Conservation (phyloP, 2,888 invertebrate genomes). For the Pterostichus niger region DNA sequence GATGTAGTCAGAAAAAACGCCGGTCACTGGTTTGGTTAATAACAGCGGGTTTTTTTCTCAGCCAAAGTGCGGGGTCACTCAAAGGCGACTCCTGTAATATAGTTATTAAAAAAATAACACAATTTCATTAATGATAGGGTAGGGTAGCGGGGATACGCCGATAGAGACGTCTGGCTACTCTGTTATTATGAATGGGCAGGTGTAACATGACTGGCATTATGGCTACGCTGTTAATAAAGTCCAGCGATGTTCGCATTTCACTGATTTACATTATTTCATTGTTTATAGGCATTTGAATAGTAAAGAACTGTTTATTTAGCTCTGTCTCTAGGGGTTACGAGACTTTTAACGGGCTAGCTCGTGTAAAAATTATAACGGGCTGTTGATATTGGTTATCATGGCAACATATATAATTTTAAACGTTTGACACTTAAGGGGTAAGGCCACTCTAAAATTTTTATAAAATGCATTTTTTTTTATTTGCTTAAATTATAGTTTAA, state of each 20-base stretch:
- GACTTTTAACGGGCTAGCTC: too few relatives aligned
- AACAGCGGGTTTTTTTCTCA: conserved; percentile 36
- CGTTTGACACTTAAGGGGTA: too few relatives aligned
- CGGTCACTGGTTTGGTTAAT: conserved; percentile 61
- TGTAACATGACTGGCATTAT: conserved; percentile 63
- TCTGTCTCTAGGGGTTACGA: too few relatives aligned
- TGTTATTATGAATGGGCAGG: conserved; percentile 70
- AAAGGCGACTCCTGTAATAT: conserved; percentile 69
- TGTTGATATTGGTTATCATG: too few relatives aligned
- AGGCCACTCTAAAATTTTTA: too few relatives aligned
- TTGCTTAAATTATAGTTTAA: too few relatives aligned
- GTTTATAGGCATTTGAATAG: too few relatives aligned
- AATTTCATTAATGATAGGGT: conserved; percentile 72
- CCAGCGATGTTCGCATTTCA: conserved; percentile 6
- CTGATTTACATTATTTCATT: too few relatives aligned
- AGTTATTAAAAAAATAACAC: conserved; percentile 71
- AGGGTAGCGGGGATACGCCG: conserved; percentile 67
- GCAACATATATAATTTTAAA: too few relatives aligned
- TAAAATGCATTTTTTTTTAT: too few relatives aligned
- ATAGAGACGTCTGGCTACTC: conserved; percentile 69
- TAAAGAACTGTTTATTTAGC: too few relatives aligned
- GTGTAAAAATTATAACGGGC: too few relatives aligned
- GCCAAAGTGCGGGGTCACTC: conserved; percentile 40
- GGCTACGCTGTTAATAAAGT: conserved; percentile 61
- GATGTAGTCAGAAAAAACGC: conserved; percentile 61